phyloP scores from a whole-genome alignment of 2,797 vertebrate genomes.

The Lateolabrax maculatus region DNA sequence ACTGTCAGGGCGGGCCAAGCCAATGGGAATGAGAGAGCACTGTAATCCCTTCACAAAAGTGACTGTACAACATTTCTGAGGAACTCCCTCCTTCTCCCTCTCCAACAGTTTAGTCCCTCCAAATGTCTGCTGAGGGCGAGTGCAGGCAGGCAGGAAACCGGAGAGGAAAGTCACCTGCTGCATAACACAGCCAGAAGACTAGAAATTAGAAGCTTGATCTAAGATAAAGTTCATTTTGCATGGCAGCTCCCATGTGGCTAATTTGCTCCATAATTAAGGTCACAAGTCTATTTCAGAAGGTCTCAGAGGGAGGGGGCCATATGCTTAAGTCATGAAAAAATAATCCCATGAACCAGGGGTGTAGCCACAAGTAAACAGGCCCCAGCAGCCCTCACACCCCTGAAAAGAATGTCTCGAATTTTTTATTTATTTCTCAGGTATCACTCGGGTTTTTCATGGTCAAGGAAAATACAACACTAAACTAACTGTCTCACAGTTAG shows the following conservation, averaged over 20 bases:
- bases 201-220: not conserved
- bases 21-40: conserved; percentile 72
- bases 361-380: too few relatives aligned
- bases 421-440: not conserved
- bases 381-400: too few relatives aligned
- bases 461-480: not conserved
- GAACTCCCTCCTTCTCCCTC: conserved; percentile 45
- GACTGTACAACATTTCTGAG: conserved; percentile 65
- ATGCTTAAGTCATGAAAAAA: not conserved
- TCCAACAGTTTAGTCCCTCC: conserved; percentile 34
- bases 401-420: not conserved
- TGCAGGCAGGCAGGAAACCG: conserved; percentile 9
- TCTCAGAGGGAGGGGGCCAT: not conserved
- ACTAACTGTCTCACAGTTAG: not conserved
- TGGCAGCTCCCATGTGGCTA: not conserved
- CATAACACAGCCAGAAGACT: conserved; percentile 6
- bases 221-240: not conserved
- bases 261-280: conserved; percentile 20
- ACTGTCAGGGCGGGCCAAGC: conserved; percentile 72
- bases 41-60: conserved; percentile 77
- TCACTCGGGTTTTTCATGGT: too few relatives aligned
- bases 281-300: not conserved
- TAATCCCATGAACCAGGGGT: not conserved
- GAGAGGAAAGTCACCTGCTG: conserved; percentile 22
- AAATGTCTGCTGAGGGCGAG: conserved; percentile 45